Evolutionary conservation across 37 sponge, comb jelly and placozoan genomes (phyloP).

Genomic region (Tethya wilhelma): DNA sequence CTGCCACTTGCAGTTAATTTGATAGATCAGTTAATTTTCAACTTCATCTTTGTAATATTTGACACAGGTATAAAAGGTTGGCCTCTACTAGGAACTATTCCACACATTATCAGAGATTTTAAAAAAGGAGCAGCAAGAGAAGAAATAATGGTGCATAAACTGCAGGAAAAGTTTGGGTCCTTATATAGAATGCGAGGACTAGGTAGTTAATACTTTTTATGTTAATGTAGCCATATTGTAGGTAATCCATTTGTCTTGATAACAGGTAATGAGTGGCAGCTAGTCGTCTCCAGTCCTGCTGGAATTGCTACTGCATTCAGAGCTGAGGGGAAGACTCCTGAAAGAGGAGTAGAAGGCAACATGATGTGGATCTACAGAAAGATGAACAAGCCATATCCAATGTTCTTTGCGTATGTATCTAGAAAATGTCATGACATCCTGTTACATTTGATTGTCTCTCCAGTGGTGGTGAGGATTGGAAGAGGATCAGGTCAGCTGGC

Average conservation of each 20-base stretch:
- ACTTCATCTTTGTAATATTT: no score
- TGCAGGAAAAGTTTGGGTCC: neutral
- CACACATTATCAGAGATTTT: neutral
- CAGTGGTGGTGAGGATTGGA: conserved; percentile 56
- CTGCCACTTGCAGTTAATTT: no score
- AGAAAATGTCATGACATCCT: neutral
- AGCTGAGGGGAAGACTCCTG: conserved; percentile 21
- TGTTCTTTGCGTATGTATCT: conserved; percentile 3
- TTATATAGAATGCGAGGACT: neutral
- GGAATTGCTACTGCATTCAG: conserved; percentile 15
- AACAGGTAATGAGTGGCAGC: no score
- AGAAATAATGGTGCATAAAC: neutral
- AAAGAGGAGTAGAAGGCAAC: neutral
- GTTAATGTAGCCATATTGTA: neutral
- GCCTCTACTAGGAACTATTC: neutral
- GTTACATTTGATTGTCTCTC: neutral
- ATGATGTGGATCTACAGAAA: conserved; percentile 33
- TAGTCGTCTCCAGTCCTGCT: neutral
- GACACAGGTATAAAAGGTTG: conserved; percentile 12
- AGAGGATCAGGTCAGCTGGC: conserved; percentile 26
- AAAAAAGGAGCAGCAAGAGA: neutral
- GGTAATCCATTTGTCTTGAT: neutral
- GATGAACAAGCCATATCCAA: neutral
- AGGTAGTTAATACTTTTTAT: neutral
- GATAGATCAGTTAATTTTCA: no score